Percentiles rank a stretch among this genome's conserved stretches.
Evolutionary conservation across 1,140 invertebrate genomes (phyloP).

Genomic region (Lepidurus apus): DNA sequence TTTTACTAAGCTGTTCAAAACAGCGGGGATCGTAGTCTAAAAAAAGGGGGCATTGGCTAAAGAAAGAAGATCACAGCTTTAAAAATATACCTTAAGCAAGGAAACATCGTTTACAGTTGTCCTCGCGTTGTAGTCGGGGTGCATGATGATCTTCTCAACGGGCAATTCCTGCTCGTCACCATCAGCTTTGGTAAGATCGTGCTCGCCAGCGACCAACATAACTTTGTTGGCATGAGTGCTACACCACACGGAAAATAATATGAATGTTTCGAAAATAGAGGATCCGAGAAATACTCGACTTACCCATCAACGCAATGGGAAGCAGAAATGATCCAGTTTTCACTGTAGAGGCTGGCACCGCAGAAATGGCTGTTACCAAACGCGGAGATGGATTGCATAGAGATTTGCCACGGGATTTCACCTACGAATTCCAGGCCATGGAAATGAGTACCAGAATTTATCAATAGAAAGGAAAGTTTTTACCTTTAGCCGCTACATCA

Average conservation of each 20-base stretch:
- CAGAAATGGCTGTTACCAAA: slow-evolving; percentile 51
- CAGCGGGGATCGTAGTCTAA: background rate
- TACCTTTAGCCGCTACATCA: background rate
- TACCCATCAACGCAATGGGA: slow-evolving; percentile 48
- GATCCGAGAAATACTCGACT: slow-evolving; percentile 31
- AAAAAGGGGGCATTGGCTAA: background rate
- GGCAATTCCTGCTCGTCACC: slow-evolving; percentile 45
- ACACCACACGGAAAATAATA: background rate
- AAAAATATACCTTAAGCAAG: slow-evolving; percentile 22
- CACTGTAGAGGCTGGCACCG: slow-evolving; percentile 51
- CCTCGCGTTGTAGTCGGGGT: slow-evolving; percentile 47
- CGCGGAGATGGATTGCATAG: slow-evolving; percentile 46
- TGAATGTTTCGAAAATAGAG: background rate
- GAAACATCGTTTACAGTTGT: slow-evolving; percentile 38
- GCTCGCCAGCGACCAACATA: slow-evolving; percentile 45
- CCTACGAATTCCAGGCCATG: slow-evolving; percentile 39
- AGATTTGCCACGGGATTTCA: slow-evolving; percentile 55
- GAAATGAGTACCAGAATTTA: background rate
- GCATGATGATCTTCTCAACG: slow-evolving; percentile 46
- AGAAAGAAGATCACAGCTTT: background rate
- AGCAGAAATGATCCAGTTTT: slow-evolving; percentile 55
- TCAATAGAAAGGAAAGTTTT: background rate
- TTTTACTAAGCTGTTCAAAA: slow-evolving; percentile 19
- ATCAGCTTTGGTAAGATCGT: slow-evolving; percentile 42
- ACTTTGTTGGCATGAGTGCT: slow-evolving; percentile 26